Evolutionary conservation across 2,113 vertebrate genomes (phyloP).

Genomic region (Muntiacus muntjak): DNA sequence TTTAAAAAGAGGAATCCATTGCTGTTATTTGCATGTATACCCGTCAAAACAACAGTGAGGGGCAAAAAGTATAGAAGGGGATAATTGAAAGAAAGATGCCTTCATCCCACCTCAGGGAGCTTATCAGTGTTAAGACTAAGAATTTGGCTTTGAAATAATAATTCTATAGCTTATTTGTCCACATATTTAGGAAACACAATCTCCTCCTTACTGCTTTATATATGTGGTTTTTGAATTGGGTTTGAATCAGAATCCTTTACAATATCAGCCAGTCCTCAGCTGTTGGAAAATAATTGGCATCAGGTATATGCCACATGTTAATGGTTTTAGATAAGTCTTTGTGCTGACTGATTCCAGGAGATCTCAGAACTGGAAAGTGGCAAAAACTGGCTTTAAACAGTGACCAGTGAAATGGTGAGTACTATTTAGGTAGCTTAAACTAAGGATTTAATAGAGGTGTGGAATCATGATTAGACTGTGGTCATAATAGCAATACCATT

Average conservation of each 20-base stretch:
- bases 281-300: background rate
- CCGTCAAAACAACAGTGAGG: background rate
- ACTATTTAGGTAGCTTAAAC: background rate
- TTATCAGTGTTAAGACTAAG: background rate
- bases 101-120: background rate
- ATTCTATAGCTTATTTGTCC: background rate
- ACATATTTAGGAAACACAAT: background rate
- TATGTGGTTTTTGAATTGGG: background rate
- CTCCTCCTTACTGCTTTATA: background rate
- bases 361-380: background rate
- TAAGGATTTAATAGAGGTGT: background rate
- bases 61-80: background rate
- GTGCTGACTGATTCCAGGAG: background rate
- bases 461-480: background rate
- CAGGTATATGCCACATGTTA: background rate
- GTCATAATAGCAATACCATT: fast-evolving
- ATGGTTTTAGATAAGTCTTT: background rate
- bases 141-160: constrained; percentile 3
- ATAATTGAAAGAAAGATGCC: background rate
- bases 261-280: background rate
- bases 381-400: background rate
- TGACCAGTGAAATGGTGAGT: background rate
- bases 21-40: background rate
- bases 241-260: background rate
- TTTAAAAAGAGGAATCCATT: background rate